phyloP scores from a whole-genome alignment of 2,113 vertebrate species.

The Aspiorhynchus laticeps region DNA sequence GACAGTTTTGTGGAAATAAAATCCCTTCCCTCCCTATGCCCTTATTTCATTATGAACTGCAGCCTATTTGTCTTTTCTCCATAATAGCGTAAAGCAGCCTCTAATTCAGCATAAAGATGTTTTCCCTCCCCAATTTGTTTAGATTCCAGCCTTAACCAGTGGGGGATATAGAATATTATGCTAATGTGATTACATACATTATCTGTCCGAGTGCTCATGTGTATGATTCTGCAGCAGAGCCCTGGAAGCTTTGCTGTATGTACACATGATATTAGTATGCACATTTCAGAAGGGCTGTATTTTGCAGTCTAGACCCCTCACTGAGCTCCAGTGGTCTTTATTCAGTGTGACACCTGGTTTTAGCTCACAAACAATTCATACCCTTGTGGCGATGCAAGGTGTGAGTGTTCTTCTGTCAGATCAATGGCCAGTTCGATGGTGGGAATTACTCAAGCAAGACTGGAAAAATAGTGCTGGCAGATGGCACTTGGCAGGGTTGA shows the following conservation, averaged over 20 bases:
- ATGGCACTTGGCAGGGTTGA: conserved; percentile 50
- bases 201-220: neutral
- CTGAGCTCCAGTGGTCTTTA: conserved; percentile 22
- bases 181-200: conserved; percentile 1
- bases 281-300: conserved; percentile 7
- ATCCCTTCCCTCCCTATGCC: neutral
- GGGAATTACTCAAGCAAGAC: conserved; percentile 15
- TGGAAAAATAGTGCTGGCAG: conserved; percentile 51
- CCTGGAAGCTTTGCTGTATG: neutral
- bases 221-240: neutral
- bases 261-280: neutral
- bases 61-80: conserved; percentile 30
- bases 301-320: neutral
- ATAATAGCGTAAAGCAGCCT: neutral
- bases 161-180: neutral
- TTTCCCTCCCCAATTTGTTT: conserved; percentile 16
- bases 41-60: conserved; percentile 43
- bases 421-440: conserved; percentile 29
- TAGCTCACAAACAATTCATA: conserved; percentile 8
- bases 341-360: conserved; percentile 21
- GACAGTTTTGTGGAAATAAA: conserved; percentile 31
- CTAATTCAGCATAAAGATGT: neutral
- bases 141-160: conserved; percentile 24
- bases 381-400: conserved; percentile 18
- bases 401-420: conserved; percentile 32